Percentiles rank a stretch among this genome's conserved stretches.
phyloP scores from a whole-genome alignment of 2,113 vertebrate genomes.

The Coracopsis vasa region DNA sequence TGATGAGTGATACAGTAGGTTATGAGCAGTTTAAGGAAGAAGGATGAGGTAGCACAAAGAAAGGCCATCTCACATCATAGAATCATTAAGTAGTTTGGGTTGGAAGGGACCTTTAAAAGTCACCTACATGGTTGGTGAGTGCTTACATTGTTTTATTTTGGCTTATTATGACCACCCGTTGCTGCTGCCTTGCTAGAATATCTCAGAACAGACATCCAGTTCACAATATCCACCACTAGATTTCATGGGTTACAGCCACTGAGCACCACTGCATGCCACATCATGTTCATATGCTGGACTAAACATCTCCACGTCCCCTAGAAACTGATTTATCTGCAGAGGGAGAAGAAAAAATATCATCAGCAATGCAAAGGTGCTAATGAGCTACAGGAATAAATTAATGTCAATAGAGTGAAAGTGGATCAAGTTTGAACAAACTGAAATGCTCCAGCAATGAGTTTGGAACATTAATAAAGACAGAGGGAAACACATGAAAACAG shows the following conservation, averaged over 20 bases:
- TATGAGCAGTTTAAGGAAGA: background rate
- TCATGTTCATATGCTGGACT: background rate
- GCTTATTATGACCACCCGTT: background rate
- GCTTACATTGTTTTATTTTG: background rate
- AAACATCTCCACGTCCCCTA: background rate
- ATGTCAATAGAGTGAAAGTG: background rate
- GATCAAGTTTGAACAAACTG: background rate
- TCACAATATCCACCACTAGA: background rate
- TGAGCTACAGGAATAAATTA: background rate
- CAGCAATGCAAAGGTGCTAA: background rate
- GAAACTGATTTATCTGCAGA: background rate
- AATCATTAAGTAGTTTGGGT: background rate
- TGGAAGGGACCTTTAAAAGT: background rate
- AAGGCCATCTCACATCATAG: background rate
- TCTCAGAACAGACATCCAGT: background rate
- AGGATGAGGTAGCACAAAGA: background rate
- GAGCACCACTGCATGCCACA: background rate
- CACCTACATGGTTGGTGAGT: background rate
- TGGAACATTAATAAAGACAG: background rate
- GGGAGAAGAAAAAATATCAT: background rate
- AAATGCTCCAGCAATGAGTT: background rate
- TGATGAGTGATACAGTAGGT: constrained; percentile 8
- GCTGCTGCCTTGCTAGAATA: background rate
- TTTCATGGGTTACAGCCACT: background rate
- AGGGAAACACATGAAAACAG: background rate